Evolutionary conservation across 2,113 vertebrate species (phyloP).

Genomic region (Camelus dromedarius): DNA sequence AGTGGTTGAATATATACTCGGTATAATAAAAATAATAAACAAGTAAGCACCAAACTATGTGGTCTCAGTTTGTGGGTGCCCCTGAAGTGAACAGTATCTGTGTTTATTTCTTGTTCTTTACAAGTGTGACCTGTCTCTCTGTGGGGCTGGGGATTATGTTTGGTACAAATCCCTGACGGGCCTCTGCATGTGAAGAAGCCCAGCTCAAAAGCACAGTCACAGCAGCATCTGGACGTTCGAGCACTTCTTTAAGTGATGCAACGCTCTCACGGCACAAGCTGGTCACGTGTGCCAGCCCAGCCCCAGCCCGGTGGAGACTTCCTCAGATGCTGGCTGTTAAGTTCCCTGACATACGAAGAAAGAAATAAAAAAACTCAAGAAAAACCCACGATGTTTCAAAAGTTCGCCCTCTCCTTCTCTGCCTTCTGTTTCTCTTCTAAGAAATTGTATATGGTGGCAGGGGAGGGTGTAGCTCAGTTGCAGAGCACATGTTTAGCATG

Average conservation of each 20-base stretch:
- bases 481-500: too few species aligned
- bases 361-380: neutral
- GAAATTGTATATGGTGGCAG: accelerated
- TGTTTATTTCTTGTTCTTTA: neutral
- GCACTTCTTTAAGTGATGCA: neutral
- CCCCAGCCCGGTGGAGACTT: neutral
- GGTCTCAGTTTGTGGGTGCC: neutral
- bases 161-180: neutral
- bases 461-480: too few species aligned
- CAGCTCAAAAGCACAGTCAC: neutral
- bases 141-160: neutral
- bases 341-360: neutral
- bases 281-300: neutral
- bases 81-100: neutral
- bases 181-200: neutral
- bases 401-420: neutral
- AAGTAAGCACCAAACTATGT: accelerated
- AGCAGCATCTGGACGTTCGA: accelerated
- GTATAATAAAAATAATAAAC: neutral
- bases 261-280: neutral
- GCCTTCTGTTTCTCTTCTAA: too few species aligned
- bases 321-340: neutral
- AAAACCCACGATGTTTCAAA: too few species aligned
- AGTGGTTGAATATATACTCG: neutral
- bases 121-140: accelerated